Evolutionary conservation across 2,888 invertebrate genomes (phyloP), one percentile per base, ranked within the genome.

Genomic region (Ormyrus labotus): DNA sequence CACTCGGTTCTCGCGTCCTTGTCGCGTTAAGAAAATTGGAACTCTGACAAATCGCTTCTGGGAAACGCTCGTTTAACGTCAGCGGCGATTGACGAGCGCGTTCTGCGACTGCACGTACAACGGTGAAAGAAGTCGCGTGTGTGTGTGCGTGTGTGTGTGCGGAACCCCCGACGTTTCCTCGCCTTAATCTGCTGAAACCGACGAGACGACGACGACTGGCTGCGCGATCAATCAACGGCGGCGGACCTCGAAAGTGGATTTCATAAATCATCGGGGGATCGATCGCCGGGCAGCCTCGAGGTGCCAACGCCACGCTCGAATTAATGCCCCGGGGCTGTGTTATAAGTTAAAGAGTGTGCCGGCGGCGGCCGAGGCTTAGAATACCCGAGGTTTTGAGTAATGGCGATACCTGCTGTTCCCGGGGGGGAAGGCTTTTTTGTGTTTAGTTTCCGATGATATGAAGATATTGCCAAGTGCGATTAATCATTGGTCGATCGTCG

Each of bases 261-360:
- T 76, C 79, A 83, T 82, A 81, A 83, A 82, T 83, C 81, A 82
- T 82, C 81, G 69, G 63, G 69, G 63, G 80, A 81, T 83, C 81
- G 79, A 83, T 82, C 74, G 77, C 8, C 9, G 45, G 47, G 9
- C 47, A 63, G 19, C 55, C 63, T 73, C 63, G 34, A 45, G 55
- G 68, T 47, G 10, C 55, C 58, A 47, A 19, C 47, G 50, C 58
- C 13, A 11, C 7, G 48, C 58, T 67, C 60, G 67, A 78, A 72
- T 78, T 67, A 67, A 72, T 48, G 65, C 7, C 47, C n/a, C 45
- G 34, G 34, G 34, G 34, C 34, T 34, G 34, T 34, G 34, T 34
- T 34, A 34, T 34, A 34, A 34, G 34, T 34, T 34, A 34, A 34
- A 34, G 34, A 34, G 34, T 4, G 34, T 4, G 34, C 34, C 34